phyloP scores from a whole-genome alignment of 2,888 invertebrate genomes.

The Pemphredon lugubris region DNA sequence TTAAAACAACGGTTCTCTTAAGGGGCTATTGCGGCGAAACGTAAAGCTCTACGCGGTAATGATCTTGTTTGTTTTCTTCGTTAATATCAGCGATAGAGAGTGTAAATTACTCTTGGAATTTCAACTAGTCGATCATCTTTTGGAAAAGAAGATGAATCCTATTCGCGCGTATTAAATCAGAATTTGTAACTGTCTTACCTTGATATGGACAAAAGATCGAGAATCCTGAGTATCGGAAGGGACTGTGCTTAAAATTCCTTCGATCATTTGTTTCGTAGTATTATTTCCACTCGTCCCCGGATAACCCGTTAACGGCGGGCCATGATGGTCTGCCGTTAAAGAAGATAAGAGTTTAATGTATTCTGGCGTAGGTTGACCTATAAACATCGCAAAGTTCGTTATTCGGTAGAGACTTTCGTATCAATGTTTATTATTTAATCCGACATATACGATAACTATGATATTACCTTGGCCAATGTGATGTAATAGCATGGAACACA shows the following conservation, averaged over 20 bases:
- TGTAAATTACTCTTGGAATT: no score
- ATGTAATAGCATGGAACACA: constrained; percentile 74
- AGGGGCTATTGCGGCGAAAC: not conserved
- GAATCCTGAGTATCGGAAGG: constrained; percentile 73
- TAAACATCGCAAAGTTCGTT: no score
- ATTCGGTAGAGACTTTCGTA: no score
- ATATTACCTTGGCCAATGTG: constrained; percentile 75
- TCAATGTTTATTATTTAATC: no score
- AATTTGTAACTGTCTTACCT: constrained; percentile 62
- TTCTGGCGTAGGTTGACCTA: constrained; percentile 74
- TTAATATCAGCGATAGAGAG: no score
- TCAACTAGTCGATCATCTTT: no score
- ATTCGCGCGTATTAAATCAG: not conserved
- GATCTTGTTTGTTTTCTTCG: no score
- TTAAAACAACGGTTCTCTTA: constrained; percentile 1
- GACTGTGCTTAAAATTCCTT: constrained; percentile 76
- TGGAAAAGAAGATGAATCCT: no score
- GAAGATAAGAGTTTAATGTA: constrained; percentile 76
- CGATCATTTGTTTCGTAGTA: constrained; percentile 77
- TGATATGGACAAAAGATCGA: constrained; percentile 77
- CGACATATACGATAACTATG: no score
- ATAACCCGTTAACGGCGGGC: constrained; percentile 76
- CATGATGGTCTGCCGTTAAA: constrained; percentile 76
- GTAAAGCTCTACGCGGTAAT: not conserved
- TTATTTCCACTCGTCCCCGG: constrained; percentile 75